phyloP scores from a whole-genome alignment of 64 coral and sea anemone genomes.

The Orbicella faveolata region DNA sequence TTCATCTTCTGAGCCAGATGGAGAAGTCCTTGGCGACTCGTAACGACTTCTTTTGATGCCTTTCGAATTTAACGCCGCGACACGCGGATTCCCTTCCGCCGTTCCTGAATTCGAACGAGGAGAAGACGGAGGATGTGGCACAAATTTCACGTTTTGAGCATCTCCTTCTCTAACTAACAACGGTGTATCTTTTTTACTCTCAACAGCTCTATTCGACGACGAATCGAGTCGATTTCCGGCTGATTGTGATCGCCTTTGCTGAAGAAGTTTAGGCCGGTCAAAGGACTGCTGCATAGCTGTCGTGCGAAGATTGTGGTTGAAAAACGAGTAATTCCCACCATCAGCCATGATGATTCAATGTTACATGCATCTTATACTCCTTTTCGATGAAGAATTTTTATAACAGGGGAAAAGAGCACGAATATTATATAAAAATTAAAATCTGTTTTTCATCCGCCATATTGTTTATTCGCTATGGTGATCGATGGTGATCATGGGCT shows the following conservation, averaged over 20 bases:
- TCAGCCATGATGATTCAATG: conserved; percentile 40
- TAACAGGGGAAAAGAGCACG: not conserved
- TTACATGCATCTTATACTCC: not conserved
- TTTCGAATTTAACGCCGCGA: conserved; percentile 55
- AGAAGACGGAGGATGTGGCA: conserved; percentile 77
- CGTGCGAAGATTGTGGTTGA: conserved; percentile 58
- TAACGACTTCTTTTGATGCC: conserved; percentile 59
- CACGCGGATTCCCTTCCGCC: conserved; percentile 17
- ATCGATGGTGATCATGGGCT: conserved; percentile 4
- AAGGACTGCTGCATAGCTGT: conserved; percentile 41
- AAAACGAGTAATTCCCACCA: conserved; percentile 88
- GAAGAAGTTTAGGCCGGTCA: conserved; percentile 58
- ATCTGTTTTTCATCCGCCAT: conserved; percentile 7
- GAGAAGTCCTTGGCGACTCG: conserved; percentile 66
- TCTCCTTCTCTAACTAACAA: conserved; percentile 20
- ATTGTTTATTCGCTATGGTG: conserved; percentile 58
- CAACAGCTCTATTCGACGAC: not conserved
- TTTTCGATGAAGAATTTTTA: too few relatives aligned
- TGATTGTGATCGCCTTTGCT: conserved; percentile 23
- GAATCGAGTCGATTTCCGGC: conserved; percentile 41
- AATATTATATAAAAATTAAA: not conserved
- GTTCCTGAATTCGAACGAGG: conserved; percentile 30
- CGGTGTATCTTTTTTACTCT: not conserved
- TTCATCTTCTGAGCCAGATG: conserved; percentile 90
- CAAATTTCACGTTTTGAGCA: conserved; percentile 33